Evolutionary conservation across 2,888 invertebrate genomes (phyloP).

Genomic region (Mythimna vitellina): DNA sequence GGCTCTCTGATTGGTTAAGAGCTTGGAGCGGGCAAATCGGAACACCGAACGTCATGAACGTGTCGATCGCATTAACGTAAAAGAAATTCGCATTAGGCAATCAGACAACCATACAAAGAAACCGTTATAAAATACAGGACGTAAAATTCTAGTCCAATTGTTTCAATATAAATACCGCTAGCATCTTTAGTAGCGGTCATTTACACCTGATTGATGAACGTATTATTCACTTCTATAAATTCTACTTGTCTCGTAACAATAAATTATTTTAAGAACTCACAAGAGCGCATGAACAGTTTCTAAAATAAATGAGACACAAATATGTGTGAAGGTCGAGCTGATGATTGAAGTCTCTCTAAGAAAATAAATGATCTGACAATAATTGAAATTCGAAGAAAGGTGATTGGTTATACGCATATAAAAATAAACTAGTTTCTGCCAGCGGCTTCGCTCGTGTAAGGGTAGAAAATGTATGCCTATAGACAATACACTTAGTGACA

Average conservation of each 20-base stretch:
- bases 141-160: not conserved
- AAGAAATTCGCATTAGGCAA: no score
- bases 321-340: not conserved
- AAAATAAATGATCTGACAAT: not conserved
- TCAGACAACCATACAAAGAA: not conserved
- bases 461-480: no score
- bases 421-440: not conserved
- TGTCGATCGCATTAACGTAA: no score
- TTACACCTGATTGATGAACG: conserved; percentile 2
- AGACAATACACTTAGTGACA: no score
- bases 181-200: not conserved
- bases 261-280: conserved; percentile 5
- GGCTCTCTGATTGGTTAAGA: no score
- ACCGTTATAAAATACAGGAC: not conserved
- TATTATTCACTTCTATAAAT: conserved; percentile 13
- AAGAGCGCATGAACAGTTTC: not conserved
- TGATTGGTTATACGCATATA: not conserved
- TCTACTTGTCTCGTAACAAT: conserved; percentile 7
- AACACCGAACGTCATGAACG: no score
- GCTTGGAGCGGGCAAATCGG: no score
- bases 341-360: not conserved
- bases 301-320: conserved; percentile 18
- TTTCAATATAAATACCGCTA: not conserved
- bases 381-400: not conserved
- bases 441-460: no score